Evolutionary conservation across 92 coral and sea anemone genomes (phyloP), one percentile per base, ranked within the genome.

Genomic region (Pocillopora grandis): DNA sequence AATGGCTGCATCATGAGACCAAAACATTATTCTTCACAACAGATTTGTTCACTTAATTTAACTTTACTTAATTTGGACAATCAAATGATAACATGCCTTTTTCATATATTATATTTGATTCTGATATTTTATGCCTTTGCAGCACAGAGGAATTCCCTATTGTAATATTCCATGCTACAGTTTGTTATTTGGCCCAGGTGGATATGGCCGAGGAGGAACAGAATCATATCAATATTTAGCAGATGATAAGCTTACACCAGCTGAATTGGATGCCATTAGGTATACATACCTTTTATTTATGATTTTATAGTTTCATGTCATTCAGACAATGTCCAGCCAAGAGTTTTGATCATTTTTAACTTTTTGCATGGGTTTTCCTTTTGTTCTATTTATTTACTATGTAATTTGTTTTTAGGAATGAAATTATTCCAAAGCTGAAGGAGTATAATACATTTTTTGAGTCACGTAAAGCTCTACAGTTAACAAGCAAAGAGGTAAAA

Each of bases 121-220:
- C 21, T 27, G 31, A 27, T 27, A 27, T 27, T 58, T 68, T 27
- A 70, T 33, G 79, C 19, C 62, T 58, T 89, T 86, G 35, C 83
- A 97, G 99, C 99, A 97, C 63, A 88, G 97, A 70, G 99, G 99
- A 55, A 97, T 92, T 56, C 99, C 99, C 23, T 97, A 97, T 72
- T 97, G 99, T 58, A 94, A 97, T 64, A 94, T 94, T 19, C 99
- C 99, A 13, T 97, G 99, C 60, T 97, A 97, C 77, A 94, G 98
- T 79, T 81, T 94, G 63, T 57, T 97, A 76, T 97, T 97, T 92
- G 99, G 99, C 33, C 99, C 99, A 6, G 98, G 99, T 2, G 99
- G 99, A 16, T 97, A 90, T 84, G 99, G 99, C 33, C 93, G 94
- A 67, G 99, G 99, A 57, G 99, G 99, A 0, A 93, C 98, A 2